A percentile compares a stretch with the other conserved stretches of the same genome.
phyloP scores from a whole-genome alignment of 2,797 vertebrate species.

The Jordanella pulchra region DNA sequence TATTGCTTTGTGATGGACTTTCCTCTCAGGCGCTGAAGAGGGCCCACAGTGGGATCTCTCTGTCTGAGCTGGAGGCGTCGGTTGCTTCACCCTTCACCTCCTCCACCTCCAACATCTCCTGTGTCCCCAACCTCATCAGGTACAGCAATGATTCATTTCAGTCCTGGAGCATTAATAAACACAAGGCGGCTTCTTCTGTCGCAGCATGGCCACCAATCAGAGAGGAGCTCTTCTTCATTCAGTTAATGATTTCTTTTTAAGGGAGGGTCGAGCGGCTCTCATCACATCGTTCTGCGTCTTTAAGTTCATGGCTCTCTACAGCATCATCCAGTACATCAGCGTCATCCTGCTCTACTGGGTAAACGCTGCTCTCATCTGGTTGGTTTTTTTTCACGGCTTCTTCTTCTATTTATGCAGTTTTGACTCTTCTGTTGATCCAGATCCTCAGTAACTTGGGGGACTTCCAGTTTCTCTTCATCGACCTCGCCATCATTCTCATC shows the following conservation, averaged over 20 bases:
- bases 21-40: constrained; percentile 90
- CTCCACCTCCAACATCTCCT: constrained; percentile 92
- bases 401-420: neutral
- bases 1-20: neutral
- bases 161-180: neutral
- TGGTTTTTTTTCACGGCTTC: neutral
- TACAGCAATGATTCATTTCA: constrained; percentile 53
- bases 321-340: constrained; percentile 96
- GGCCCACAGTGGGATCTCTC: constrained; percentile 94
- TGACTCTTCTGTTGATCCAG: constrained; percentile 64
- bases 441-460: constrained; percentile 96
- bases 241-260: constrained; percentile 68
- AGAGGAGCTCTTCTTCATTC: too few relatives aligned
- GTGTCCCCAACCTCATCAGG: constrained; percentile 97
- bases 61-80: constrained; percentile 96
- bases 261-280: constrained; percentile 95
- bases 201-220: neutral
- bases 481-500: constrained; percentile 92
- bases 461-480: constrained; percentile 98
- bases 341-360: constrained; percentile 96
- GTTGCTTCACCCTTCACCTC: constrained; percentile 98
- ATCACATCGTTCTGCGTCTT: constrained; percentile 98
- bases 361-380: constrained; percentile 59
- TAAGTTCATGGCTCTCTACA: constrained; percentile 99
- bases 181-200: neutral